These are phyloP conservation scores for Microctonus aethiopoides DNA, from an alignment of 2,888 invertebrate species.

Conservation along the genomic window DNA sequence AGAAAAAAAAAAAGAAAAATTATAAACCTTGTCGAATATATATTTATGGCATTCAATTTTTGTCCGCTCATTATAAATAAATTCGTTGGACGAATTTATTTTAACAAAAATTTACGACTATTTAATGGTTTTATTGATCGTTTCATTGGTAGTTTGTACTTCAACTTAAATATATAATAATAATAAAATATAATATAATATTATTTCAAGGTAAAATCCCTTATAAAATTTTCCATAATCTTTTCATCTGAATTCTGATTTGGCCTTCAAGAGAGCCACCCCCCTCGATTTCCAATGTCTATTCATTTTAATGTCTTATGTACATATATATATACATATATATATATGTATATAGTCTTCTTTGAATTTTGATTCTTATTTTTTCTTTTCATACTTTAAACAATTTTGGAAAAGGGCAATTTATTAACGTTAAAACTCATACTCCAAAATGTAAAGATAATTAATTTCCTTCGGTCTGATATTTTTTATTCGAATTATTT, in stretches of 20 bases:
- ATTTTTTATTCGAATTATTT: not conserved
- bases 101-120: not conserved
- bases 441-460: conserved; percentile 17
- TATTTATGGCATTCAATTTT: no score
- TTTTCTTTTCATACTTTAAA: conserved; percentile 15
- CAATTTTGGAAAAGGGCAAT: conserved; percentile 10
- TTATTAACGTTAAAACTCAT: conserved; percentile 4
- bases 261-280: not conserved
- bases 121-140: not conserved
- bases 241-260: not conserved
- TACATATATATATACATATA: no score
- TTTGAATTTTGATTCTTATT: not conserved
- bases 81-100: not conserved
- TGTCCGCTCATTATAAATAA: no score
- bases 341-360: no score
- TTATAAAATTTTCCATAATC: conserved; percentile 27
- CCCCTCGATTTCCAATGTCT: not conserved
- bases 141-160: not conserved
- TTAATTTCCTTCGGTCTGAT: conserved; percentile 13
- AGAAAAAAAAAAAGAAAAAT: no score
- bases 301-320: not conserved
- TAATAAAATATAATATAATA: no score
- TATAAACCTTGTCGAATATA: no score
- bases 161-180: not conserved
- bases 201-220: not conserved